These are phyloP conservation scores for Galeopsomyia nigrocyanea DNA, from an alignment of 2,888 invertebrate species.

Conservation along the genomic window DNA sequence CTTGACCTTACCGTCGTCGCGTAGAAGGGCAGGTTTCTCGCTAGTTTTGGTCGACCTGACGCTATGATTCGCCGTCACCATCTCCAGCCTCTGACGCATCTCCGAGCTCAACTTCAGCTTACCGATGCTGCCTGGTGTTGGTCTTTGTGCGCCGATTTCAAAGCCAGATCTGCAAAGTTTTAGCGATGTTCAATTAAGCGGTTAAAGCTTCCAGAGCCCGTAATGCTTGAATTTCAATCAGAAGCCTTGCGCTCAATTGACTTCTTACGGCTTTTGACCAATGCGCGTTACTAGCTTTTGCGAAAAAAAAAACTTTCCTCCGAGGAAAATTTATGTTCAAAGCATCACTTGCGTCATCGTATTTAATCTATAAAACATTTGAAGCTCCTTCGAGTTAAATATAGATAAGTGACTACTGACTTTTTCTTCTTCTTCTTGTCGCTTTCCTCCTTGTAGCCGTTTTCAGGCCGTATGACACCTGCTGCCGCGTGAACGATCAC, in stretches of 20 bases:
- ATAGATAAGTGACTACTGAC: constrained; percentile 49
- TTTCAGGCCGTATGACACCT: constrained; percentile 58
- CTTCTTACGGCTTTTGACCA: too few species aligned
- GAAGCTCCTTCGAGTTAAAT: constrained; percentile 27
- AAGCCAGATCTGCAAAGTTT: constrained; percentile 71
- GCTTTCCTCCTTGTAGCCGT: constrained; percentile 62
- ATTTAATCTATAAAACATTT: constrained; percentile 10
- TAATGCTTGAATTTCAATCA: neutral
- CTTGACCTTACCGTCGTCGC: constrained; percentile 76
- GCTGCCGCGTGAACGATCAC: constrained; percentile 52
- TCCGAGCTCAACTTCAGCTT: constrained; percentile 91
- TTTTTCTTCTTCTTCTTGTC: constrained; percentile 66
- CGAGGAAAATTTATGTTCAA: constrained; percentile 6
- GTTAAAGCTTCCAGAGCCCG: constrained; percentile 10
- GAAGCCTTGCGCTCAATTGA: neutral
- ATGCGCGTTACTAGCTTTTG: too few species aligned
- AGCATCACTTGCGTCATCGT: neutral
- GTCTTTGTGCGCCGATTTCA: constrained; percentile 85
- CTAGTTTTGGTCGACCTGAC: constrained; percentile 84
- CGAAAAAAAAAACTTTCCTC: neutral
- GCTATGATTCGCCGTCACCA: constrained; percentile 90
- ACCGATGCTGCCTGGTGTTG: constrained; percentile 89
- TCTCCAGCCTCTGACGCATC: constrained; percentile 90
- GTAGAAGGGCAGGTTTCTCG: constrained; percentile 75
- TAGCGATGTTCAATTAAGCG: constrained; percentile 24